Conservation (phyloP, 1,140 invertebrate genomes). For the Dreissena polymorpha region DNA sequence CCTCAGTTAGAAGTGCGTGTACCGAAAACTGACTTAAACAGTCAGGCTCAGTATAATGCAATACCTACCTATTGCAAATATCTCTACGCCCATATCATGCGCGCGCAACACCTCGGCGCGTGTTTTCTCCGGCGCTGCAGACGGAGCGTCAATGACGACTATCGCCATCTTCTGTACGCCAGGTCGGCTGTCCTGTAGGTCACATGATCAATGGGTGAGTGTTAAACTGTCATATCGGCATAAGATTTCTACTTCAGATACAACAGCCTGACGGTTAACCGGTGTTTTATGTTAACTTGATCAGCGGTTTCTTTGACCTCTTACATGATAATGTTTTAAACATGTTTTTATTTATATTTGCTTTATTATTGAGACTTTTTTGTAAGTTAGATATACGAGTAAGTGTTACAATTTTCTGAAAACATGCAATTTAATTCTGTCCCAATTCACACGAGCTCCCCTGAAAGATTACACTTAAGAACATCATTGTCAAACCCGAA, state of each 20-base stretch:
- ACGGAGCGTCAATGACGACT: slow-evolving; percentile 59
- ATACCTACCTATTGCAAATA: slow-evolving; percentile 59
- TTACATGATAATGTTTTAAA: neutral
- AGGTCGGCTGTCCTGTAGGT: slow-evolving; percentile 52
- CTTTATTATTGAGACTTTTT: neutral
- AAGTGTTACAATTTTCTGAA: no score
- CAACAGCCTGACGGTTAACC: neutral
- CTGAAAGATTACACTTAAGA: neutral
- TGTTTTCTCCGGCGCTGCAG: slow-evolving; percentile 42
- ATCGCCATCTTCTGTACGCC: slow-evolving; percentile 62
- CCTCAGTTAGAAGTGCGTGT: no score
- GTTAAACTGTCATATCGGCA: neutral
- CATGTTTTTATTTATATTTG: neutral
- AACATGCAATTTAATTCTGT: no score
- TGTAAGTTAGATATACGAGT: no score
- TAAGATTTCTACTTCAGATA: neutral
- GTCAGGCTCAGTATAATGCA: no score
- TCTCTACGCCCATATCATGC: slow-evolving; percentile 45
- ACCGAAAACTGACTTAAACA: no score
- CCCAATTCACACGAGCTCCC: no score
- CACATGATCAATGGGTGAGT: neutral
- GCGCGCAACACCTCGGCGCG: slow-evolving; percentile 42
- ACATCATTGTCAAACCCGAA: neutral
- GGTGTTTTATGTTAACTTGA: neutral
- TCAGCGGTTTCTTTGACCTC: neutral